Conservation (phyloP, 2,888 invertebrate genomes). For the Himalopsyche kuldschensis region DNA sequence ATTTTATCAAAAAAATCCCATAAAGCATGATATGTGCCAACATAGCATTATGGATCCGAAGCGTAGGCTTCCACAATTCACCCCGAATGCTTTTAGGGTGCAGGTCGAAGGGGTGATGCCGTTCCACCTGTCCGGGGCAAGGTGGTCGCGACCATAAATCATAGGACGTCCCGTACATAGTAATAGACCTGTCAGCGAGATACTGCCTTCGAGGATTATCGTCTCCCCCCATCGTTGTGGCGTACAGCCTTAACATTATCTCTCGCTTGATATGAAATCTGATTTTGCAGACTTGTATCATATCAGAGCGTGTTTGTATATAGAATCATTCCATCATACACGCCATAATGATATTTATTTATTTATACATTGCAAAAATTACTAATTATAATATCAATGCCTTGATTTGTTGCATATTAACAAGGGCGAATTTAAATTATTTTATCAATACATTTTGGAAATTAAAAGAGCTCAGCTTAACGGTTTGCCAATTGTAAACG, state of each 20-base stretch:
- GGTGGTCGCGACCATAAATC: slow-evolving; percentile 33
- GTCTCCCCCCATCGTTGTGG: neutral
- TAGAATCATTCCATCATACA: neutral
- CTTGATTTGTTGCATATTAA: too few relatives aligned
- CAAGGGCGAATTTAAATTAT: too few relatives aligned
- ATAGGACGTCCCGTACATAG: slow-evolving; percentile 32
- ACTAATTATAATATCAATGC: too few relatives aligned
- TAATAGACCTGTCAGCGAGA: slow-evolving; percentile 38
- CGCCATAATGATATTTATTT: too few relatives aligned
- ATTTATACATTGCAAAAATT: too few relatives aligned
- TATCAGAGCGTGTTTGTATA: neutral
- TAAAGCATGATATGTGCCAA: too few relatives aligned
- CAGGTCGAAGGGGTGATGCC: neutral
- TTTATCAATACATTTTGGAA: too few relatives aligned
- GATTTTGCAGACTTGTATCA: neutral
- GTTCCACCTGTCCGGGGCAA: neutral
- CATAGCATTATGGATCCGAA: neutral
- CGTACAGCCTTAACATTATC: neutral
- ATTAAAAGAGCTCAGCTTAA: too few relatives aligned
- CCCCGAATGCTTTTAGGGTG: neutral
- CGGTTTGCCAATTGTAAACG: too few relatives aligned
- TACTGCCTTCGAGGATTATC: slow-evolving; percentile 31
- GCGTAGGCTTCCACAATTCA: neutral
- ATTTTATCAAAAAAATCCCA: too few relatives aligned
- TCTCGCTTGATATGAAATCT: neutral